These are phyloP conservation scores for Azemiops feae DNA, from an alignment of 2,113 vertebrate genomes.

Conservation along the genomic window DNA sequence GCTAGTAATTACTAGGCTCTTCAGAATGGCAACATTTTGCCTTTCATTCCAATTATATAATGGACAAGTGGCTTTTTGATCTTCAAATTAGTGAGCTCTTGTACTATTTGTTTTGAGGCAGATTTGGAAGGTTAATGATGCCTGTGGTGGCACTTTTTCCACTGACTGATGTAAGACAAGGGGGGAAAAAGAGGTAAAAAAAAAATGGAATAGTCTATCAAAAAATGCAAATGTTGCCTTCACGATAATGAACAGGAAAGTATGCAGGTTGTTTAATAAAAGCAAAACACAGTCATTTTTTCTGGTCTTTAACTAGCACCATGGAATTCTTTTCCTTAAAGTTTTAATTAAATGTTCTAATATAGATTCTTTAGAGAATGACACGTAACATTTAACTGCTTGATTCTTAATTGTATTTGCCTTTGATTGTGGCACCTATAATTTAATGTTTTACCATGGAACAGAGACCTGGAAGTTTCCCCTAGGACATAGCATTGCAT, in stretches of 20 bases:
- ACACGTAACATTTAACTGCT: slow-evolving; percentile 83
- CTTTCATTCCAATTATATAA: slow-evolving; percentile 98
- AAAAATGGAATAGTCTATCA: slow-evolving; percentile 84
- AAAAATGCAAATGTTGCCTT: slow-evolving; percentile 88
- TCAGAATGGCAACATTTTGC: slow-evolving; percentile 96
- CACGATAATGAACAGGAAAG: slow-evolving; percentile 82
- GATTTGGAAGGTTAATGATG: slow-evolving; percentile 96
- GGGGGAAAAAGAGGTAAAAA: slow-evolving; percentile 73
- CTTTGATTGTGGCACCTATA: slow-evolving; percentile 77
- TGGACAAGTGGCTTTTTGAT: slow-evolving; percentile 99
- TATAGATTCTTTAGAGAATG: slow-evolving; percentile 81
- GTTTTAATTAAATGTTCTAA: slow-evolving; percentile 90
- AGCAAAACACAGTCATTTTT: slow-evolving; percentile 61
- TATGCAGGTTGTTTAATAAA: slow-evolving; percentile 77
- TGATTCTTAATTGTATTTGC: slow-evolving; percentile 83
- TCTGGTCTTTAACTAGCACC: slow-evolving; percentile 66
- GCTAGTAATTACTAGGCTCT: slow-evolving; percentile 98
- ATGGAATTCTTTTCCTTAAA: slow-evolving; percentile 70
- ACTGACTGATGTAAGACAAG: slow-evolving; percentile 85
- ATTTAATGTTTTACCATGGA: slow-evolving; percentile 69
- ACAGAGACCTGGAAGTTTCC: slow-evolving; percentile 71
- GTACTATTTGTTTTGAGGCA: slow-evolving; percentile 97
- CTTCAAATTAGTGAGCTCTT: slow-evolving; percentile 99
- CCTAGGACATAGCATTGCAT: slow-evolving; percentile 71
- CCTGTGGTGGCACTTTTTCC: slow-evolving; percentile 88